Base-by-base conservation (phyloP, 2,113 vertebrate species). In the Psittacus erithacus region DNA sequence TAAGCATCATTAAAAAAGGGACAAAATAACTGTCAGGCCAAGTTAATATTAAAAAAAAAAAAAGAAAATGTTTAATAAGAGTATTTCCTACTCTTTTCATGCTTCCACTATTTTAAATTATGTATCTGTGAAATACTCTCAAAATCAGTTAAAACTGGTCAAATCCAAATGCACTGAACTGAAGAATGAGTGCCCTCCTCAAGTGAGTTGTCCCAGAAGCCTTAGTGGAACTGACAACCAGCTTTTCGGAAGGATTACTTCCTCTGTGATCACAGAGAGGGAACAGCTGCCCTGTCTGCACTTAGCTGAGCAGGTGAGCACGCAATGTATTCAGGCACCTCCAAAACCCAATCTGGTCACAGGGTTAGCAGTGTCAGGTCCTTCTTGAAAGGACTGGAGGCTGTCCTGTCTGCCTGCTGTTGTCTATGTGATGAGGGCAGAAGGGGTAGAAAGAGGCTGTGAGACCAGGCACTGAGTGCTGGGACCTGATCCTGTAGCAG, bases 231-330 rank as follows among this genome's bases (percentile, higher is more conserved):
- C 55, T 86, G 82, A 88, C 60, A 91, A 38, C 16, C 62, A 82
- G 88, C 70, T 83, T 82, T 92, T 93, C 76, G 79, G 22, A 67
- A 82, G 92, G 78, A 95, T 94, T 87, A 95, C 31, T 44, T 94
- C 84, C 75, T 85, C 39, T 82, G 70, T 95, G 67, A 86, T 90
- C 71, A 73, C 62, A 77, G 71, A 74, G 67, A 88, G 59, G 41
- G 71, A 90, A 33, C 53, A 93, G 81, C 59, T 9, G 0, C n/a
- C 46, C 43, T 52, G 74, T 39, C 84, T 87, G 74, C 57, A 44
- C 78, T 94, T 41, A 78, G 47, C 39, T 39, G 44, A 92, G 75
- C 85, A 95, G 85, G 88, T 93, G 93, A 95, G 92, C 59, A 44
- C 53, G 39, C 63, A 88, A 62, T 28, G 53, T 53, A 44, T 65